Evolutionary conservation across 1,140 invertebrate genomes (phyloP), one percentile per base, ranked within the genome.

Genomic region (Marisa cornuarietis): DNA sequence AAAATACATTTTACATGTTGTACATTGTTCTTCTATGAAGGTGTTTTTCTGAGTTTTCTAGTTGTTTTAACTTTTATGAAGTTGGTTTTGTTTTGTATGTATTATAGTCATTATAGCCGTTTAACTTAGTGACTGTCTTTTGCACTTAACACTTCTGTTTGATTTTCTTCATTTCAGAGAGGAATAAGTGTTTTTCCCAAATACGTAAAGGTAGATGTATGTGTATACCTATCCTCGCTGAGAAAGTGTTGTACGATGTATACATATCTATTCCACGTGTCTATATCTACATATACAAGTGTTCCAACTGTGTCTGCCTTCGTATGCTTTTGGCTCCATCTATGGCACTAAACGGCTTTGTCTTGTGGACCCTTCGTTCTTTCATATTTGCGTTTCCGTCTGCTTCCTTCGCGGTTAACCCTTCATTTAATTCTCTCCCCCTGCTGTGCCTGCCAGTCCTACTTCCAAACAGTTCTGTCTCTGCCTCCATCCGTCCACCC

Each of bases 171-270:
- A 58, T 82, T 82, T 80, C 80, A 82, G 81, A 73, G 83, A 80
- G 81, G 80, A 65, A 82, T 81, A 71, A 77, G 69, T 71, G 69
- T 80, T 76, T 80, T 80, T 73, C 83, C 83, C 49, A 83, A 82
- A 84, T 81, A 76, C 79, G 77, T 82, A 73, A 80, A 82, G 79
- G 81, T 82, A 84, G 75, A 76, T 14, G 31, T 61, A 68, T 77
- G 10, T 68, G 76, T 77, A 65, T 77, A 20, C 58, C 18, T 22
- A 58, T 58, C 11, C 54, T 58, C 1, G 54, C 54, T 58, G 16
- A 14, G 54, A 58, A 4, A 11, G 54, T 58, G 54, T 58, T 58
- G 54, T 58, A 58, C 54, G 4, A 58, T 58, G 58, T 52, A 74
- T 18, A n/a, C 24, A 42, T 76, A 63, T 76, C 24, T 63, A 14